phyloP scores from a whole-genome alignment of 2,888 invertebrate genomes.

The Xiphydria camelus region DNA sequence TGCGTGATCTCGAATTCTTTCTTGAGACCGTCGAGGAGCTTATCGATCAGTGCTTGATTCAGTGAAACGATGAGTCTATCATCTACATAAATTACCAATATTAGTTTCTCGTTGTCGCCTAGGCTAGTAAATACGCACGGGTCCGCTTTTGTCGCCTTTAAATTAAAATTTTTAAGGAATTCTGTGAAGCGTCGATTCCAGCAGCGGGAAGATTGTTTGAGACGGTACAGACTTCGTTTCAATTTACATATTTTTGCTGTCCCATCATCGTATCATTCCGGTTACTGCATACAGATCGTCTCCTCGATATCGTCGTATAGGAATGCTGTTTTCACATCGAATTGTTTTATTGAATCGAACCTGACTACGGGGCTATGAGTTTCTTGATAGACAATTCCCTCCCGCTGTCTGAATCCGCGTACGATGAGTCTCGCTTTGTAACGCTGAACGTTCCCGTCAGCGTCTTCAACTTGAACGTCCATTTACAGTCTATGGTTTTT shows the following conservation, averaged over 20 bases:
- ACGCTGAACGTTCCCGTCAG: constrained; percentile 23
- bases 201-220: constrained; percentile 47
- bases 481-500: not conserved
- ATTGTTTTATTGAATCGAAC: constrained; percentile 32
- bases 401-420: constrained; percentile 28
- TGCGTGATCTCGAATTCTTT: constrained; percentile 18
- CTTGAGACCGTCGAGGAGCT: constrained; percentile 18
- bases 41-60: constrained; percentile 13
- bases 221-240: constrained; percentile 44
- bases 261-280: constrained; percentile 40
- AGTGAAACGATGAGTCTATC: constrained; percentile 35
- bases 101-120: no score
- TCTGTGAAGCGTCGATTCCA: constrained; percentile 41
- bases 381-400: constrained; percentile 38
- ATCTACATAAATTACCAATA: constrained; percentile 41
- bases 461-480: constrained; percentile 18
- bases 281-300: constrained; percentile 44
- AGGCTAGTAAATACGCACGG: constrained; percentile 38
- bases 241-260: constrained; percentile 38
- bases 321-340: constrained; percentile 43
- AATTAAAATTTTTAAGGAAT: constrained; percentile 30
- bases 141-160: constrained; percentile 35
- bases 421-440: constrained; percentile 40
- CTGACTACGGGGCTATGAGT: constrained; percentile 40
- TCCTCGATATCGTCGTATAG: constrained; percentile 38